A percentile compares a stretch with the other conserved stretches of the same genome.
Evolutionary conservation across 37 sponge, comb jelly and placozoan genomes (phyloP).

Genomic region (Aplysina aerophoba): DNA sequence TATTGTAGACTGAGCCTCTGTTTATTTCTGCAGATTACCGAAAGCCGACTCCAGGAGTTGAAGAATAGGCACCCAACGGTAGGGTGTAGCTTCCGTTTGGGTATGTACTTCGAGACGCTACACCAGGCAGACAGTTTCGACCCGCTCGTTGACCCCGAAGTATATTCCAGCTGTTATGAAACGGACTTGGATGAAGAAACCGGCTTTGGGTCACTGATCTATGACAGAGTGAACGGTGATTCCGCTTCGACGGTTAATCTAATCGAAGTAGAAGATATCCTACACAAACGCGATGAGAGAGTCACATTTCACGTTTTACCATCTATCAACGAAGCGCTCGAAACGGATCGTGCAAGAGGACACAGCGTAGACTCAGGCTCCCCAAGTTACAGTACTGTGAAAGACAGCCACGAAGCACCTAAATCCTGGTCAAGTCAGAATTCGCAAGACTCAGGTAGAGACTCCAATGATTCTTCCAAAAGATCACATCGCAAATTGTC

Average conservation of each 20-base stretch:
- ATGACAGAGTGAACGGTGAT: slow-evolving; percentile 55
- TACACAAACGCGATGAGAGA: background rate
- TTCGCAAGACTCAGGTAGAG: slow-evolving; percentile 29
- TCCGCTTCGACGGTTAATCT: slow-evolving; percentile 72
- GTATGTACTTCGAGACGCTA: slow-evolving; percentile 80
- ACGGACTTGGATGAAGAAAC: slow-evolving; percentile 61
- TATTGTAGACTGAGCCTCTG: background rate
- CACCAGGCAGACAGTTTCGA: slow-evolving; percentile 50
- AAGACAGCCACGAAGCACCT: background rate
- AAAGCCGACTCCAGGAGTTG: slow-evolving; percentile 60
- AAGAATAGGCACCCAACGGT: slow-evolving; percentile 54
- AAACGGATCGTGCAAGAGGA: background rate
- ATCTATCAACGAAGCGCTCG: background rate
- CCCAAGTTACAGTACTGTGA: background rate
- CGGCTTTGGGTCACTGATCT: slow-evolving; percentile 29
- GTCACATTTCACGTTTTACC: background rate
- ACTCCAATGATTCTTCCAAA: slow-evolving; percentile 6
- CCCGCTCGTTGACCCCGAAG: slow-evolving; percentile 23
- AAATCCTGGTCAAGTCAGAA: slow-evolving; percentile 13
- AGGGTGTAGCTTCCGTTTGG: slow-evolving; percentile 65
- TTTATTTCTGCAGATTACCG: slow-evolving; percentile 50
- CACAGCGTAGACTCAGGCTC: slow-evolving; percentile 12
- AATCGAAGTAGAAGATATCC: slow-evolving; percentile 35
- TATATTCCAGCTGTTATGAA: slow-evolving; percentile 52
- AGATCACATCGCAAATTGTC: background rate